Evolutionary conservation across 2,797 vertebrate genomes (phyloP), one percentile per base, ranked within the genome.

Genomic region (Sebastiscus tertius): DNA sequence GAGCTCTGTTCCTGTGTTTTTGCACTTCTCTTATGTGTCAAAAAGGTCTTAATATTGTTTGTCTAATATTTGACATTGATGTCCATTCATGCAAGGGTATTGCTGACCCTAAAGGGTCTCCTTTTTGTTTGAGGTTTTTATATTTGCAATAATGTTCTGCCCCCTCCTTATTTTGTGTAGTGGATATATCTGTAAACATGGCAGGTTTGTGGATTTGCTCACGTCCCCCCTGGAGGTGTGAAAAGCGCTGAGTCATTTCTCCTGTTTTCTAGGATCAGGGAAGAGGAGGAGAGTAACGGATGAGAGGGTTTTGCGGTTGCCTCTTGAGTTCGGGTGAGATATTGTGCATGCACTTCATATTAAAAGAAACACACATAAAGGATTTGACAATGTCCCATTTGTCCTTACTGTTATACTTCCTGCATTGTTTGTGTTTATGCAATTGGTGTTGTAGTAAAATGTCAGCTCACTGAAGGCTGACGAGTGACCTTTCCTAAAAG

Each of bases 311-410:
- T 94, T 99, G 52, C 95, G 89, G 72, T 89, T 97, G 83, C 98
- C 98, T 90, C 95, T 99, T 0, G 96, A 97, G 79, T 96, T 97
- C 16, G 98, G 98, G 98, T 99, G 94, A 69, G 97, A 83, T 42
- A 46, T 52, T 71, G 22, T 78, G 36, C 29, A 56, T 71, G 14
- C 24, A 46, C 55, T 73, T 69, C 55, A 68, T 65, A 58, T 71
- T 34, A 59, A 82, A 78, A 66, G 27, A 77, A 49, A 77, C 34
- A 24, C 34, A 24, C 31, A 72, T 68, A 39, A 65, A 62, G 42
- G 46, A 24, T 64, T 61, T 75, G 67, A 84, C 72, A 20, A 20
- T 67, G 42, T 81, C 54, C 39, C 13, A 52, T 77, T 81, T 86
- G 79, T 74, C 65, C 33, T 76, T 31, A 9, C 63, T 77, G 42